Evolutionary conservation across 2,888 invertebrate genomes (phyloP).

Genomic region (Lasius platythorax): DNA sequence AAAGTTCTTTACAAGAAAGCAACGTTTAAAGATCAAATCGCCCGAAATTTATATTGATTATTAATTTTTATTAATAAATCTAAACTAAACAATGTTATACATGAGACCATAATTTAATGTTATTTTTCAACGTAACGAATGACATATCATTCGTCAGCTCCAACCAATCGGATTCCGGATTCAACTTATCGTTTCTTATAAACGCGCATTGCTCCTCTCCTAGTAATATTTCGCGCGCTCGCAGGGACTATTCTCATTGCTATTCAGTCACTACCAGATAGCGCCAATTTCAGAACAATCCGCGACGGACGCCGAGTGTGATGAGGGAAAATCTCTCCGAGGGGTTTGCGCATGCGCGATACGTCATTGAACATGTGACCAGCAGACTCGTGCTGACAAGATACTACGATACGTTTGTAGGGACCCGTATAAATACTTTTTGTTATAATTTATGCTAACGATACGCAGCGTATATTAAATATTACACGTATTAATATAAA

Average conservation of each 20-base stretch:
- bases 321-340: neutral
- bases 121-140: neutral
- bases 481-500: neutral
- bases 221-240: neutral
- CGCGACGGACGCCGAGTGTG: neutral
- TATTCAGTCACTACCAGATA: conserved; percentile 54
- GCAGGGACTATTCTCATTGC: neutral
- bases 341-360: neutral
- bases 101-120: neutral
- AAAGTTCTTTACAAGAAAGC: neutral
- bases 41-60: neutral
- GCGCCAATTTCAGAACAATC: conserved; percentile 16
- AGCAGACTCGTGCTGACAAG: neutral
- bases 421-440: neutral
- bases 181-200: neutral
- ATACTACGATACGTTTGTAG: neutral
- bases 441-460: neutral
- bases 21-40: neutral
- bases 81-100: neutral
- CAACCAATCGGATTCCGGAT: neutral
- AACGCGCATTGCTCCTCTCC: neutral
- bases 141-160: too few relatives aligned
- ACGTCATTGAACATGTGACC: neutral
- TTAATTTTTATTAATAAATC: neutral
- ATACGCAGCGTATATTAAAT: neutral